phyloP scores from a whole-genome alignment of 2,888 invertebrate species.

The Melanophora roralis region DNA sequence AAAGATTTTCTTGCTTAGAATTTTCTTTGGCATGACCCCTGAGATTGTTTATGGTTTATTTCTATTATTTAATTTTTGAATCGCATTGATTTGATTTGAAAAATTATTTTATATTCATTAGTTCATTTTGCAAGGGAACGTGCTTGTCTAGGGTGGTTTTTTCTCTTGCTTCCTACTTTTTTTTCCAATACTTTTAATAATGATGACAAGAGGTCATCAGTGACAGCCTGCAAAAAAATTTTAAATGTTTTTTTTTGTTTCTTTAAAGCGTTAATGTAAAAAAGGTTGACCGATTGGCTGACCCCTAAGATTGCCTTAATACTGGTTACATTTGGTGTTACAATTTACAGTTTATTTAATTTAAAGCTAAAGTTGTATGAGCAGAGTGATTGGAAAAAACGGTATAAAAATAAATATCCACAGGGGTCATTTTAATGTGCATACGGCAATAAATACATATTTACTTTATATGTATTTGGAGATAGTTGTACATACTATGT shows the following conservation, averaged over 20 bases:
- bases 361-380: constrained; percentile 5
- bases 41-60: constrained; percentile 43
- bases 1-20: constrained; percentile 49
- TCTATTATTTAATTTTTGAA: not conserved
- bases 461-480: too few relatives aligned
- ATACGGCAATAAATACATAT: too few relatives aligned
- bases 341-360: constrained; percentile 48
- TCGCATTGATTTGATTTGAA: constrained; percentile 47
- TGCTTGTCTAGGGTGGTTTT: constrained; percentile 51
- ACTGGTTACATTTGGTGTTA: constrained; percentile 51
- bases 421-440: constrained; percentile 36
- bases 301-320: constrained; percentile 64
- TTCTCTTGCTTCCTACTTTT: not conserved
- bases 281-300: constrained; percentile 64
- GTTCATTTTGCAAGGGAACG: constrained; percentile 44
- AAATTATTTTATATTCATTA: constrained; percentile 61
- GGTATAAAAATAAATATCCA: constrained; percentile 47
- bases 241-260: too few relatives aligned
- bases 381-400: constrained; percentile 11
- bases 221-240: constrained; percentile 25
- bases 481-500: too few relatives aligned
- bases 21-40: constrained; percentile 66
- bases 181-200: not conserved
- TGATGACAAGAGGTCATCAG: constrained; percentile 50
- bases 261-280: not conserved